These are phyloP conservation scores for Wiebesia pumilae DNA, from an alignment of 1,140 invertebrate genomes.

Conservation along the genomic window DNA sequence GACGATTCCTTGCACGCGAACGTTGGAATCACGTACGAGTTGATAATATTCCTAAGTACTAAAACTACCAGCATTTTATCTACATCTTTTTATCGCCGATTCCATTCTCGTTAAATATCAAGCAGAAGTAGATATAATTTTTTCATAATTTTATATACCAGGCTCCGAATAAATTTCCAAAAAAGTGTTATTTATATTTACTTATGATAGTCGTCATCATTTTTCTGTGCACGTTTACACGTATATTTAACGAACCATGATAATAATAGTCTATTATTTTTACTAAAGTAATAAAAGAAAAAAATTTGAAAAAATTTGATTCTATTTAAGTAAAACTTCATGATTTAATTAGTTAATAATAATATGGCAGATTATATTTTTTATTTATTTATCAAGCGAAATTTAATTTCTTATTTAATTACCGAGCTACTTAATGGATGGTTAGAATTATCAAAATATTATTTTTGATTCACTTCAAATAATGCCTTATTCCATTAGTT, in stretches of 20 bases:
- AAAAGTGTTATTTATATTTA: conserved; percentile 9
- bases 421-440: not conserved
- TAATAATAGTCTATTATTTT: not conserved
- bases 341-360: not conserved
- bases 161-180: not conserved
- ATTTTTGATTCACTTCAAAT: not conserved
- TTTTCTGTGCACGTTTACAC: no score
- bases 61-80: not conserved
- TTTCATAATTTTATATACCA: not conserved
- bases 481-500: not conserved
- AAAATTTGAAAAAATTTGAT: not conserved
- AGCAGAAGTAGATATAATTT: not conserved
- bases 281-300: not conserved
- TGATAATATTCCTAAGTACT: not conserved
- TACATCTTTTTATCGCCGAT: not conserved
- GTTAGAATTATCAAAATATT: not conserved
- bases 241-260: no score
- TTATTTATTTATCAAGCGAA: not conserved
- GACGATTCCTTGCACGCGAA: not conserved
- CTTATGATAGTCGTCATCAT: no score
- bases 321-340: not conserved
- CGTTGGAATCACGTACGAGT: not conserved
- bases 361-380: not conserved
- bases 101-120: not conserved
- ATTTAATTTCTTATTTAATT: no score